Percentiles rank a stretch among this genome's conserved stretches.
These are phyloP conservation scores for Melanotaenia nigrans DNA, from an alignment of 2,797 vertebrate genomes.

Conservation along the genomic window DNA sequence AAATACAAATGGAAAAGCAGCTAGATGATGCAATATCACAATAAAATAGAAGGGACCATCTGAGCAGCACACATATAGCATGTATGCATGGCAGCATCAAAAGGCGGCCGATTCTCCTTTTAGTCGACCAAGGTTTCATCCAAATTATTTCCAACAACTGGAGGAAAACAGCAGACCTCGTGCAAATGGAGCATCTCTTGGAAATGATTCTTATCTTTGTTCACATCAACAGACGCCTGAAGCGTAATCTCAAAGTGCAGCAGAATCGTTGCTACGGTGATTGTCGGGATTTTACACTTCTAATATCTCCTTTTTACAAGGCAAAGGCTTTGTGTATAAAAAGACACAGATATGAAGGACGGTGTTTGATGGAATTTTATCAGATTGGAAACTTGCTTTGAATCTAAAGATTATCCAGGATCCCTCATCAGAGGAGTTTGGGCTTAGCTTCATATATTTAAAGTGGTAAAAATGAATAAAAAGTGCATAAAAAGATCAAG, in stretches of 20 bases:
- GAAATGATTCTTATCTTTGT: slow-evolving; percentile 45
- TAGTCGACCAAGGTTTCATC: not conserved
- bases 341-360: not conserved
- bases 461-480: not conserved
- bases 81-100: no score
- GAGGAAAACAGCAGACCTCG: not conserved
- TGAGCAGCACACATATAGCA: no score
- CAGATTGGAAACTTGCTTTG: slow-evolving; percentile 1
- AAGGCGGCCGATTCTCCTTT: no score
- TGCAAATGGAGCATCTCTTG: slow-evolving; percentile 27
- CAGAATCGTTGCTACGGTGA: slow-evolving; percentile 28
- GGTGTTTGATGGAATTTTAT: slow-evolving; percentile 2
- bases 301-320: slow-evolving; percentile 8
- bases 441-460: not conserved
- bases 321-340: not conserved
- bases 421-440: not conserved
- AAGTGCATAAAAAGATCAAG: not conserved
- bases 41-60: no score
- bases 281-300: slow-evolving; percentile 40
- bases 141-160: slow-evolving; percentile 8
- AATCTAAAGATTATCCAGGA: slow-evolving; percentile 6
- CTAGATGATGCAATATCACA: no score
- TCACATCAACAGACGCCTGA: slow-evolving; percentile 39
- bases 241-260: slow-evolving; percentile 25
- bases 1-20: no score